Evolutionary conservation across 2,888 invertebrate genomes (phyloP).

Genomic region (Beris chalybata): DNA sequence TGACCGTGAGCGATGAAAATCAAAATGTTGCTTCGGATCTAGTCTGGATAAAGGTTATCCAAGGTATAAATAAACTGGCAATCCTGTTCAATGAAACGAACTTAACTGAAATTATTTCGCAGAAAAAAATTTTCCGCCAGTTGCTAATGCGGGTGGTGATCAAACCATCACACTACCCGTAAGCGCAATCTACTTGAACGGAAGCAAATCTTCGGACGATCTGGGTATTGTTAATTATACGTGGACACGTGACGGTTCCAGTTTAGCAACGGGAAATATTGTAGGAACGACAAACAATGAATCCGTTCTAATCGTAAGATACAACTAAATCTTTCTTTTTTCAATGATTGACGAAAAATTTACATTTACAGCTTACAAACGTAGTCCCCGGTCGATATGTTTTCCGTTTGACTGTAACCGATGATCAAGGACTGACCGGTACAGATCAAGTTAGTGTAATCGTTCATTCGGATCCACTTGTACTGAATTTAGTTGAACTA

Average conservation of each 20-base stretch:
- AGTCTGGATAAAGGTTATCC: conserved; percentile 77
- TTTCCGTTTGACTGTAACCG: conserved; percentile 85
- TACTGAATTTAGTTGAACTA: conserved; percentile 78
- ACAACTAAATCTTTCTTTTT: conserved; percentile 11
- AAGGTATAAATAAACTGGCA: conserved; percentile 65
- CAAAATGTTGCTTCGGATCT: conserved; percentile 76
- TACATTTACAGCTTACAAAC: conserved; percentile 67
- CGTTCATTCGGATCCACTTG: conserved; percentile 76
- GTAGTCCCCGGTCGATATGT: conserved; percentile 85
- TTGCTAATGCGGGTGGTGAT: conserved; percentile 87
- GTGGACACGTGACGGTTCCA: conserved; percentile 77
- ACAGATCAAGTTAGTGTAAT: conserved; percentile 82
- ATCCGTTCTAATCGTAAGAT: conserved; percentile 71
- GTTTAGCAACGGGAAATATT: conserved; percentile 82
- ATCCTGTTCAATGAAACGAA: conserved; percentile 6
- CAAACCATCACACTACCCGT: conserved; percentile 75
- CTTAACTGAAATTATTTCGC: conserved; percentile 39
- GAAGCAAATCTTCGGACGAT: conserved; percentile 83
- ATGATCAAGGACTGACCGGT: conserved; percentile 83
- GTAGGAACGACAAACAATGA: conserved; percentile 75
- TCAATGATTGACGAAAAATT: conserved; percentile 1
- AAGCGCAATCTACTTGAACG: conserved; percentile 78
- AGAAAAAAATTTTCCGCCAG: conserved; percentile 89
- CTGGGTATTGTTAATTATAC: conserved; percentile 80
- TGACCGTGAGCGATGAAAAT: conserved; percentile 83